Percentiles rank a stretch among this genome's conserved stretches.
These are phyloP conservation scores for Ispidina lecontei DNA, from an alignment of 2,797 vertebrate species.

Conservation along the genomic window DNA sequence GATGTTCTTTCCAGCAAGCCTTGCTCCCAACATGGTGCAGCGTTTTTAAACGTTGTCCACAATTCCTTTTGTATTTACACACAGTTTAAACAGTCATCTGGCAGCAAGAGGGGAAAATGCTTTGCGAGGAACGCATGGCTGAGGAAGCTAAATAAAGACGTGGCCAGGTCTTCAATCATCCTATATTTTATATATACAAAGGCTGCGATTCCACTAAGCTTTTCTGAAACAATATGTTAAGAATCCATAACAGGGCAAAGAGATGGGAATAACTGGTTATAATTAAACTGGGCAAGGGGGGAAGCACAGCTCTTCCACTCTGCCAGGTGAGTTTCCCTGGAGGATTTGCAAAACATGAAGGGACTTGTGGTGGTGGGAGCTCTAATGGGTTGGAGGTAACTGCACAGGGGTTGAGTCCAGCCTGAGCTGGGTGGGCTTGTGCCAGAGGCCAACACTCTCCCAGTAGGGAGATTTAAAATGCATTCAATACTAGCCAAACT, in stretches of 20 bases:
- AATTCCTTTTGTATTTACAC: slow-evolving; percentile 50
- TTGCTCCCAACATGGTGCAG: slow-evolving; percentile 2
- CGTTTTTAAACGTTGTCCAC: not conserved
- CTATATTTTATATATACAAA: slow-evolving; percentile 69
- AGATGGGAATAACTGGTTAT: slow-evolving; percentile 24
- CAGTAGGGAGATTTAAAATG: not conserved
- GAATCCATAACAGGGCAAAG: slow-evolving; percentile 56
- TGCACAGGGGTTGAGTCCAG: not conserved
- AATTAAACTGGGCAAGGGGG: not conserved
- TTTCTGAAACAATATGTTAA: slow-evolving; percentile 66
- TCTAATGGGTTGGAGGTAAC: not conserved
- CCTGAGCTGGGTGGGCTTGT: not conserved
- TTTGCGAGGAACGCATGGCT: slow-evolving; percentile 38
- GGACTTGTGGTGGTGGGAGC: not conserved
- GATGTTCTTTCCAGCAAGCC: slow-evolving; percentile 6
- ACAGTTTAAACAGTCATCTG: slow-evolving; percentile 70
- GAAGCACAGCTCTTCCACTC: not conserved
- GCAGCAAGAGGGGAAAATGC: slow-evolving; percentile 60
- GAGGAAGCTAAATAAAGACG: slow-evolving; percentile 63
- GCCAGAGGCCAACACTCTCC: not conserved
- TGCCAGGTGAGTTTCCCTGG: not conserved
- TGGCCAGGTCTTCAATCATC: slow-evolving; percentile 59
- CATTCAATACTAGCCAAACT: not conserved
- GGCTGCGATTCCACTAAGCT: slow-evolving; percentile 61
- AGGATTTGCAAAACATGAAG: not conserved